Percentiles rank a stretch among this genome's conserved stretches.
Evolutionary conservation across 2,797 vertebrate genomes (phyloP).

Genomic region (Huso huso): DNA sequence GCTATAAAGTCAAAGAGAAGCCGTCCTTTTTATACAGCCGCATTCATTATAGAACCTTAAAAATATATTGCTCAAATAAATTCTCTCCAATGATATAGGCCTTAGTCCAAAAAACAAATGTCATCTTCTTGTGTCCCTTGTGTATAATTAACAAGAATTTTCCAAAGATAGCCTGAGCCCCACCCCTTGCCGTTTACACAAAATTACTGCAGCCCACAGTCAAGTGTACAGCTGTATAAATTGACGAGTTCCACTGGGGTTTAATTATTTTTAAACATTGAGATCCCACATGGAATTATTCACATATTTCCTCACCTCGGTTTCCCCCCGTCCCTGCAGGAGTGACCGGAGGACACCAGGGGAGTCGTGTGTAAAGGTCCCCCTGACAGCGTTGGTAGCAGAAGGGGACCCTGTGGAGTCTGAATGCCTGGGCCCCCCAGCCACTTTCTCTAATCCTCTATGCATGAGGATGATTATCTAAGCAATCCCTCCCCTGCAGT

Average conservation of each 20-base stretch:
- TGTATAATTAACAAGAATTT: background rate
- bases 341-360: no score
- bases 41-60: background rate
- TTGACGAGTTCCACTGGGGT: background rate
- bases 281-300: background rate
- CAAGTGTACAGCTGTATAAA: constrained; percentile 4
- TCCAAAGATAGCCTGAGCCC: background rate
- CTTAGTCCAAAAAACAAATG: background rate
- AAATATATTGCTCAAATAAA: background rate
- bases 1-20: background rate
- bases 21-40: background rate
- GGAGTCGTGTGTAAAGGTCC: no score
- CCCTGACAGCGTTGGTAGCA: no score
- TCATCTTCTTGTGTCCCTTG: background rate
- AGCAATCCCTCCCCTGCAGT: no score
- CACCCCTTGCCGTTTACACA: background rate
- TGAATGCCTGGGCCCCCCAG: no score
- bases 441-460: no score
- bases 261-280: background rate
- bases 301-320: no score
- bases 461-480: no score
- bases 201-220: background rate
- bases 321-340: no score
- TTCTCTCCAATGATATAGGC: background rate
- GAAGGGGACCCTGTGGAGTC: no score